These are phyloP conservation scores for Danionella cerebrum DNA, from an alignment of 2,113 vertebrate genomes.

Conservation along the genomic window DNA sequence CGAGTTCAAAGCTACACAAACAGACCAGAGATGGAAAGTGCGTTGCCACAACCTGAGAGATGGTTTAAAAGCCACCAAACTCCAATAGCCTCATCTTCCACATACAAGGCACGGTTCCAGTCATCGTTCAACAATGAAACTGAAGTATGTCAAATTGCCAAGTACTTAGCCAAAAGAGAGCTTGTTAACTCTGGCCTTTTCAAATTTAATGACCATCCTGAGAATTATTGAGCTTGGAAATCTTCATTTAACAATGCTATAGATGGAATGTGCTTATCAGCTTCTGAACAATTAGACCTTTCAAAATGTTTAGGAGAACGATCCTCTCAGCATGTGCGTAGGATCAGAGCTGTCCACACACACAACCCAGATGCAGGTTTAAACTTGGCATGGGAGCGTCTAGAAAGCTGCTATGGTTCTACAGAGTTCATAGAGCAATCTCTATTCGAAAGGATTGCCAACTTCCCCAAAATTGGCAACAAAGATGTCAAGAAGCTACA, in stretches of 20 bases:
- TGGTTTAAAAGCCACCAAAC: background rate
- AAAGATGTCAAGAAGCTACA: background rate
- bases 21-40: background rate
- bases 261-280: background rate
- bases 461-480: too few species aligned
- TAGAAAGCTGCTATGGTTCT: background rate
- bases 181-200: background rate
- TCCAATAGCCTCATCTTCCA: background rate
- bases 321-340: background rate
- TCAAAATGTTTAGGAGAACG: background rate
- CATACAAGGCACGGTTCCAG: background rate
- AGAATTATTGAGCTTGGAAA: conserved; percentile 1
- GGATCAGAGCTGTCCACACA: background rate
- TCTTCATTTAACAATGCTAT: background rate
- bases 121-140: background rate
- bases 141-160: background rate
- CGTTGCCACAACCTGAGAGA: background rate
- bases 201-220: background rate
- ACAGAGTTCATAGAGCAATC: background rate
- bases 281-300: background rate
- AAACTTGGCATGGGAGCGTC: background rate
- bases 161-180: background rate
- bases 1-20: background rate
- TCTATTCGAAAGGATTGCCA: background rate
- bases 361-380: background rate